These are phyloP conservation scores for Uropetala carovei DNA, from an alignment of 2,888 invertebrate species.

Conservation along the genomic window DNA sequence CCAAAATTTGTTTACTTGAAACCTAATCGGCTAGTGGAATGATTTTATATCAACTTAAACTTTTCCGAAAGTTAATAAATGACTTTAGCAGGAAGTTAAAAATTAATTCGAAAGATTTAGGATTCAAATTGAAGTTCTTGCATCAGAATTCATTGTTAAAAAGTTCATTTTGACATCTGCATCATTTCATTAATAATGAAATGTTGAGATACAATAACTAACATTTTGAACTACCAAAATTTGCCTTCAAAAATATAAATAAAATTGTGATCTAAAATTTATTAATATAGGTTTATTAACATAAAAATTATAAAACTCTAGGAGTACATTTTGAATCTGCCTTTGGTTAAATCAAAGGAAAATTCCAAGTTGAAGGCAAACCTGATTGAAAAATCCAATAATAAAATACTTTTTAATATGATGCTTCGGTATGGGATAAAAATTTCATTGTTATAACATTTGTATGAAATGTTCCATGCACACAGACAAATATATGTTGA, in stretches of 20 bases:
- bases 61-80: not conserved
- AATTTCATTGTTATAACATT: too few relatives aligned
- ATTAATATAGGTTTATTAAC: not conserved
- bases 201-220: constrained; percentile 31
- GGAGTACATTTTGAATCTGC: not conserved
- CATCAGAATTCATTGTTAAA: not conserved
- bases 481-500: not conserved
- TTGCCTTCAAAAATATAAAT: constrained; percentile 33
- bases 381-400: not conserved
- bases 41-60: not conserved
- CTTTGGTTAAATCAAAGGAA: not conserved
- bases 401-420: not conserved
- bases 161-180: constrained; percentile 20
- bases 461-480: not conserved
- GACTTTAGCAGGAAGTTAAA: not conserved
- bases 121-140: not conserved
- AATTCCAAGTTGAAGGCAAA: constrained; percentile 31
- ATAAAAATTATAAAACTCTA: not conserved
- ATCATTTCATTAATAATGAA: constrained; percentile 39
- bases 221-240: not conserved
- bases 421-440: not conserved
- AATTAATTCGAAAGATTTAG: not conserved
- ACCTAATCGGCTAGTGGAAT: not conserved
- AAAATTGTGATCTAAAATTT: not conserved
- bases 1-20: not conserved